A percentile compares a stretch with the other conserved stretches of the same genome.
These are phyloP conservation scores for Helicoverpa zea DNA, from an alignment of 1,140 invertebrate genomes.

Conservation along the genomic window DNA sequence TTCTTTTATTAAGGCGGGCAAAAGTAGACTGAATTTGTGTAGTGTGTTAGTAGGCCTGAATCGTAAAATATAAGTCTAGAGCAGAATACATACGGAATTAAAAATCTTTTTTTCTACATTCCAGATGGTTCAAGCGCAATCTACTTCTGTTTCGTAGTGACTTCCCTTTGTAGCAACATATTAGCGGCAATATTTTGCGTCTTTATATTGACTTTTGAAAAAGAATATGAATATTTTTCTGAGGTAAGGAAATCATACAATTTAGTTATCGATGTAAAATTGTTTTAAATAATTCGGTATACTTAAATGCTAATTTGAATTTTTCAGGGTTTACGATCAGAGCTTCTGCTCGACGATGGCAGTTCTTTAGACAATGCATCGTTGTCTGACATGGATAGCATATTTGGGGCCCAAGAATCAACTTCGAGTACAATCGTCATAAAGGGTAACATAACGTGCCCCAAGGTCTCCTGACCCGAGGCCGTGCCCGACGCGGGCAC, in stretches of 20 bases:
- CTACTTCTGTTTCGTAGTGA: slow-evolving; percentile 72
- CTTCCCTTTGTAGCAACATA: slow-evolving; percentile 75
- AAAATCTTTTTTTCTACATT: not conserved
- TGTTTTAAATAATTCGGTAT: too few relatives aligned
- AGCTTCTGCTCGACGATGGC: slow-evolving; percentile 77
- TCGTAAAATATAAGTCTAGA: too few relatives aligned
- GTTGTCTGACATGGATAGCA: slow-evolving; percentile 70
- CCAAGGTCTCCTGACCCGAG: slow-evolving; percentile 79
- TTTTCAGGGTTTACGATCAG: slow-evolving; percentile 75
- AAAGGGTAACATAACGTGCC: slow-evolving; percentile 68
- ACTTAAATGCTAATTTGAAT: too few relatives aligned
- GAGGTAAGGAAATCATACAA: slow-evolving; percentile 63
- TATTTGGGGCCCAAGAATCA: slow-evolving; percentile 73
- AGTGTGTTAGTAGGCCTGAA: too few relatives aligned
- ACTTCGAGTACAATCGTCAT: slow-evolving; percentile 70
- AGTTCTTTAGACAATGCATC: slow-evolving; percentile 74
- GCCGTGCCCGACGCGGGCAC: slow-evolving; percentile 78
- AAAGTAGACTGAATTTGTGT: too few relatives aligned
- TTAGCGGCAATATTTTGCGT: slow-evolving; percentile 78
- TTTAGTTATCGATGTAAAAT: too few relatives aligned
- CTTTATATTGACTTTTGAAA: slow-evolving; percentile 80
- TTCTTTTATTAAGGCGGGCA: too few relatives aligned
- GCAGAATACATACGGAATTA: too few relatives aligned
- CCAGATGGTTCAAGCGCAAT: slow-evolving; percentile 72
- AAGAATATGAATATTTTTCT: slow-evolving; percentile 80